phyloP scores from a whole-genome alignment of 2,888 invertebrate genomes.

The Tinea pellionella region DNA sequence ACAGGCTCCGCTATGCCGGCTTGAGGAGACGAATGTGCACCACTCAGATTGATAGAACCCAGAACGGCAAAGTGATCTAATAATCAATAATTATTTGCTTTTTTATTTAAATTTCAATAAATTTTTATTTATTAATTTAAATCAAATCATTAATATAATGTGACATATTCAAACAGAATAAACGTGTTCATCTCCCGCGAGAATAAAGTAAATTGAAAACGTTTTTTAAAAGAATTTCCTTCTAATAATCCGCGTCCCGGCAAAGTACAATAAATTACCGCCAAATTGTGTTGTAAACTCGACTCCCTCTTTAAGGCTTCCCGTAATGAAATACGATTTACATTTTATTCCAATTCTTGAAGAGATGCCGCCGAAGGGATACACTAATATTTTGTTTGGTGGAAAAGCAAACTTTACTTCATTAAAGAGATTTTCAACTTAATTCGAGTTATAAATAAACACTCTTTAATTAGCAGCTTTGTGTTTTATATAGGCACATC shows the following conservation, averaged over 20 bases:
- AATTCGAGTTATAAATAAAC: too few species aligned
- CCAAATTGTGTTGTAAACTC: conserved; percentile 13
- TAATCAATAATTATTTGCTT: too few species aligned
- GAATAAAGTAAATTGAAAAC: conserved; percentile 3
- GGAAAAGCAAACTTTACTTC: not conserved
- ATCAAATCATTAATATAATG: too few species aligned
- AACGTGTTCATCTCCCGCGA: not conserved
- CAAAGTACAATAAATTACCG: conserved; percentile 10
- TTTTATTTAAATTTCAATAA: too few species aligned
- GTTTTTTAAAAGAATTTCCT: not conserved
- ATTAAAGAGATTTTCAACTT: too few species aligned
- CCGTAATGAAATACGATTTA: conserved; percentile 10
- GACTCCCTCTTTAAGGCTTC: not conserved
- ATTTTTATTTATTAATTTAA: too few species aligned
- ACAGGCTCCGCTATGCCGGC: too few species aligned
- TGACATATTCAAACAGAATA: not conserved
- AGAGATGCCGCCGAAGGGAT: not conserved
- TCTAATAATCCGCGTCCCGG: conserved; percentile 9
- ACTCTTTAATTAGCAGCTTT: too few species aligned
- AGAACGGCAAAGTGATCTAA: too few species aligned
- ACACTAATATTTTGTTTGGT: conserved; percentile 3
- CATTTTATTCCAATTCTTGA: not conserved
- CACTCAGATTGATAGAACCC: too few species aligned
- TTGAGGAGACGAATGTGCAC: too few species aligned
- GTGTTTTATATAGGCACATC: too few species aligned